Evolutionary conservation across 2,888 invertebrate species (phyloP).

Genomic region (Cepaea hortensis): DNA sequence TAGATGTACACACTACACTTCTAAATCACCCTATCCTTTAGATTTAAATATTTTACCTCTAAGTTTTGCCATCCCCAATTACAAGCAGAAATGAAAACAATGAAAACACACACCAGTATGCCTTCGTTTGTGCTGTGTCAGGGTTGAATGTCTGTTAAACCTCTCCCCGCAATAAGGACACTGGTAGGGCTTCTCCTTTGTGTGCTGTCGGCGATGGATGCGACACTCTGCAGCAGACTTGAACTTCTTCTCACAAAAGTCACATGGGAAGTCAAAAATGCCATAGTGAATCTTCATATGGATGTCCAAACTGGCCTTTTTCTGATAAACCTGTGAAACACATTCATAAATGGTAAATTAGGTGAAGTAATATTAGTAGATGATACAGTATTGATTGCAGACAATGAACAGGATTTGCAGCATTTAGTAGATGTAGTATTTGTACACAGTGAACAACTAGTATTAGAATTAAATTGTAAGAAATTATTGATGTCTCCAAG

Average conservation of each 20-base stretch:
- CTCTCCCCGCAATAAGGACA: slow-evolving; percentile 11
- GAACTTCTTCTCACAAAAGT: slow-evolving; percentile 36
- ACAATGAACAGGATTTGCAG: too few species aligned
- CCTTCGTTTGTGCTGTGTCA: slow-evolving; percentile 20
- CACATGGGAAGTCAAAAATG: slow-evolving; percentile 28
- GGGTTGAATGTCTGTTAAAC: slow-evolving; percentile 25
- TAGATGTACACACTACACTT: too few species aligned
- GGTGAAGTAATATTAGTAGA: background rate
- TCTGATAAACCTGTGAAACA: slow-evolving; percentile 7
- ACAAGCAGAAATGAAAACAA: background rate
- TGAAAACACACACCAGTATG: slow-evolving; percentile 23
- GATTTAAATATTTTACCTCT: too few species aligned
- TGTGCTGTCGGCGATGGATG: slow-evolving; percentile 27
- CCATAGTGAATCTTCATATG: slow-evolving; percentile 34
- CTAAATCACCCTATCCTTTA: too few species aligned
- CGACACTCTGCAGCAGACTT: slow-evolving; percentile 30
- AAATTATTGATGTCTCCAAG: too few species aligned
- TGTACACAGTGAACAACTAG: too few species aligned
- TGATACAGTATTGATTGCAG: too few species aligned
- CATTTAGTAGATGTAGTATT: too few species aligned
- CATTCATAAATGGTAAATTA: background rate
- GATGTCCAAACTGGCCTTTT: slow-evolving; percentile 6
- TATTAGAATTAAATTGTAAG: too few species aligned
- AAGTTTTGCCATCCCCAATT: too few species aligned
- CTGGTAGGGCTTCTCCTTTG: slow-evolving; percentile 14